Conservation (phyloP, 2,113 vertebrate species). For the Perognathus longimembris region DNA sequence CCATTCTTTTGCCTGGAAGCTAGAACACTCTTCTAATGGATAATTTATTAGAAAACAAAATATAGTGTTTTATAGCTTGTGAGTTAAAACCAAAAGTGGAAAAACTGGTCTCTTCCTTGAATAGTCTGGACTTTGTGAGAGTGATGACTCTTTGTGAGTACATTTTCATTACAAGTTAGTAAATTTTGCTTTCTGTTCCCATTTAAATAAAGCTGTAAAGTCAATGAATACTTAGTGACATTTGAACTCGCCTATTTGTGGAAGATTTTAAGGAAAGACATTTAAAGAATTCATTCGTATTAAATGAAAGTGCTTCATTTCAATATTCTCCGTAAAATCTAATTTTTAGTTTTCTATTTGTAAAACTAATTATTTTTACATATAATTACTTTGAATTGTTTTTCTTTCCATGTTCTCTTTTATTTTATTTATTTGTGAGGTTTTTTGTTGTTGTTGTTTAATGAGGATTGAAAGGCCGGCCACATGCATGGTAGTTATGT, state of each 20-base stretch:
- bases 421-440: background rate
- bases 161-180: conserved; percentile 1
- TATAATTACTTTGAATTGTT: background rate
- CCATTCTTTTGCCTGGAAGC: conserved; percentile 25
- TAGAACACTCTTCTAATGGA: conserved; percentile 36
- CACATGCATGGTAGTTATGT: background rate
- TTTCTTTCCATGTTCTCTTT: background rate
- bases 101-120: conserved; percentile 59
- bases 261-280: background rate
- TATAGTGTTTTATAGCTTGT: conserved; percentile 55
- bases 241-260: conserved; percentile 14
- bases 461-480: background rate
- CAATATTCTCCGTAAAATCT: background rate
- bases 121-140: conserved; percentile 58
- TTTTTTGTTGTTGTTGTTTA: background rate
- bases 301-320: background rate
- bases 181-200: conserved; percentile 66
- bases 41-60: conserved; percentile 58
- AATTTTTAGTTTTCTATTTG: background rate
- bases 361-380: background rate
- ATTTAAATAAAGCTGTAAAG: conserved; percentile 23
- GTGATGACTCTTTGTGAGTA: conserved; percentile 58
- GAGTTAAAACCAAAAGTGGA: conserved; percentile 62
- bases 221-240: background rate
- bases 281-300: background rate